phyloP scores from a whole-genome alignment of 2,113 vertebrate species.

The Myiopsitta monachus region DNA sequence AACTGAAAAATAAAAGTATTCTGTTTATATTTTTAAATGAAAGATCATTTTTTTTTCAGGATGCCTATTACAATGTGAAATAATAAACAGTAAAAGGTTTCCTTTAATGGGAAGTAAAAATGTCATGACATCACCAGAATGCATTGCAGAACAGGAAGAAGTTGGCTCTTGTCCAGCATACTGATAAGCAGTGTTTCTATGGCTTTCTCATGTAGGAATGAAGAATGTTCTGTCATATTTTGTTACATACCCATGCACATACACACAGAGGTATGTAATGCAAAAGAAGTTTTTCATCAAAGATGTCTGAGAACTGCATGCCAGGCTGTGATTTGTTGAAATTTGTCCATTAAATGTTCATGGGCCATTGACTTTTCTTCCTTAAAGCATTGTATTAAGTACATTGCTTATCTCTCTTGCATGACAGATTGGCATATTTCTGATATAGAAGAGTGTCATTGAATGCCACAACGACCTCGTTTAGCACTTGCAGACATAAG shows the following conservation, averaged over 20 bases:
- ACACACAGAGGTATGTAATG: not conserved
- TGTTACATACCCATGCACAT: not conserved
- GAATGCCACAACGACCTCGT: conserved; percentile 25
- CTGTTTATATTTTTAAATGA: not conserved
- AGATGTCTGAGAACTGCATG: conserved; percentile 9
- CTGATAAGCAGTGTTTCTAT: not conserved
- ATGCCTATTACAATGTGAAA: not conserved
- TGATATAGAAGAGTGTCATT: not conserved
- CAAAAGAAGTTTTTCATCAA: conserved; percentile 4
- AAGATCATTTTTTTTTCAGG: not conserved
- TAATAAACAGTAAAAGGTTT: not conserved
- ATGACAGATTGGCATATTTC: conserved; percentile 63
- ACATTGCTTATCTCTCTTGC: conserved; percentile 41
- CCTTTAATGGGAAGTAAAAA: not conserved
- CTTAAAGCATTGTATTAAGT: conserved; percentile 32
- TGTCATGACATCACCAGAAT: conserved; percentile 12
- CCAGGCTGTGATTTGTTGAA: conserved; percentile 59
- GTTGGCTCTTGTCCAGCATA: not conserved
- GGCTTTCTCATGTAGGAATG: not conserved
- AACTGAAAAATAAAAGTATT: not conserved
- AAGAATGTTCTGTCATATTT: conserved; percentile 6
- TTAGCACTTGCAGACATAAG: conserved; percentile 51
- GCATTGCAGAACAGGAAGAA: not conserved
- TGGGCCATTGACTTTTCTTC: conserved; percentile 56
- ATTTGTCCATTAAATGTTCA: conserved; percentile 65